Evolutionary conservation across 2,888 invertebrate species (phyloP).

Genomic region (Pristionchus fissidentatus): DNA sequence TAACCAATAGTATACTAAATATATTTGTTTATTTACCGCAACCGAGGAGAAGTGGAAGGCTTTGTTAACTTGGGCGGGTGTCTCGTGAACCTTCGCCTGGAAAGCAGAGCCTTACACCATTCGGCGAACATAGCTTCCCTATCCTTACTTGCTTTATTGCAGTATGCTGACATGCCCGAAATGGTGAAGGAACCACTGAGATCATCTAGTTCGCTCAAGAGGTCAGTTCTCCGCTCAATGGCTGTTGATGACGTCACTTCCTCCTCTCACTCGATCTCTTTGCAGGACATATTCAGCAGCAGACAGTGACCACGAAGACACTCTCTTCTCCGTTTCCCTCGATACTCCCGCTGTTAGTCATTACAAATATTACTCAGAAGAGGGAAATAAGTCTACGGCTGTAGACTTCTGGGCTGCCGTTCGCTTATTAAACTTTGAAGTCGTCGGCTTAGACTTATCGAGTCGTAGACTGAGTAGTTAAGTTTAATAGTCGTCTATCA

Average conservation of each 20-base stretch:
- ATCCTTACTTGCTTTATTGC: neutral
- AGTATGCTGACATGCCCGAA: slow-evolving; percentile 1
- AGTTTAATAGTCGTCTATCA: too few relatives aligned
- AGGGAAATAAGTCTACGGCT: too few relatives aligned
- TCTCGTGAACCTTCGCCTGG: neutral
- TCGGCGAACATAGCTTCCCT: neutral
- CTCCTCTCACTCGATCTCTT: neutral
- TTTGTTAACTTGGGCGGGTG: too few relatives aligned
- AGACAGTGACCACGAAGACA: neutral
- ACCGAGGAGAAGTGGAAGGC: too few relatives aligned
- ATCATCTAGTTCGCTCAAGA: neutral
- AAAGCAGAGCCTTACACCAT: neutral
- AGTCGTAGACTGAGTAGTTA: too few relatives aligned
- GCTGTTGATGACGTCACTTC: too few relatives aligned
- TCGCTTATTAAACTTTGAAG: too few relatives aligned
- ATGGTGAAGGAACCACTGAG: slow-evolving; percentile 11
- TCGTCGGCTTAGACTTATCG: too few relatives aligned
- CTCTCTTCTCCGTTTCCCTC: slow-evolving; percentile 28
- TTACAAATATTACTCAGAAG: neutral
- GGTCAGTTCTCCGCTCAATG: neutral
- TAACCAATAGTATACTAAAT: too few relatives aligned
- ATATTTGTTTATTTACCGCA: too few relatives aligned
- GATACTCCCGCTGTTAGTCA: neutral
- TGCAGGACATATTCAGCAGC: neutral
- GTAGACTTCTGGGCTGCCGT: too few relatives aligned